phyloP scores from a whole-genome alignment of 2,113 vertebrate species.

The Lathamus discolor region DNA sequence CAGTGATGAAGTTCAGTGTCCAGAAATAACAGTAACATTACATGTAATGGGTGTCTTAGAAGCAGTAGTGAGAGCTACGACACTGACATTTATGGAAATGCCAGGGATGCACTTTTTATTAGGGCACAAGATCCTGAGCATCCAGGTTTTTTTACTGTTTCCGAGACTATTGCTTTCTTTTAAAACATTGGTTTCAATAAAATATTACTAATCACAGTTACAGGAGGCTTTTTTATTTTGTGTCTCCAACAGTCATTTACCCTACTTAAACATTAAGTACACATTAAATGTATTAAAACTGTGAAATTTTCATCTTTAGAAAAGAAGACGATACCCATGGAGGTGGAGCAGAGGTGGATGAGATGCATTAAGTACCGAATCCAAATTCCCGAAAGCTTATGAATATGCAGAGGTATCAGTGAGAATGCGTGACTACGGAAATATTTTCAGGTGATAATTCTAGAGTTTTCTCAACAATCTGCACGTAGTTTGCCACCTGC shows the following conservation, averaged over 20 bases:
- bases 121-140: background rate
- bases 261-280: background rate
- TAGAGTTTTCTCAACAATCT: slow-evolving; percentile 41
- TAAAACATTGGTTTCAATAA: background rate
- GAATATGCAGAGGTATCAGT: slow-evolving; percentile 1
- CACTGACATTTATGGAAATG: background rate
- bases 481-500: slow-evolving; percentile 36
- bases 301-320: background rate
- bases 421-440: background rate
- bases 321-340: background rate
- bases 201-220: background rate
- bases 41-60: background rate
- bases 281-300: background rate
- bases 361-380: background rate
- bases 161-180: background rate
- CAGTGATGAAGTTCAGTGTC: background rate
- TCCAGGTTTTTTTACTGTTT: background rate
- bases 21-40: background rate
- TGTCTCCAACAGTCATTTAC: background rate
- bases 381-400: background rate
- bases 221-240: background rate
- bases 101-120: background rate
- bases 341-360: background rate
- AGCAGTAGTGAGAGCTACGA: background rate
- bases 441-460: background rate